Evolutionary conservation across 2,113 vertebrate genomes (phyloP), one percentile per base, ranked within the genome.

Genomic region (Phoenicopterus ruber): DNA sequence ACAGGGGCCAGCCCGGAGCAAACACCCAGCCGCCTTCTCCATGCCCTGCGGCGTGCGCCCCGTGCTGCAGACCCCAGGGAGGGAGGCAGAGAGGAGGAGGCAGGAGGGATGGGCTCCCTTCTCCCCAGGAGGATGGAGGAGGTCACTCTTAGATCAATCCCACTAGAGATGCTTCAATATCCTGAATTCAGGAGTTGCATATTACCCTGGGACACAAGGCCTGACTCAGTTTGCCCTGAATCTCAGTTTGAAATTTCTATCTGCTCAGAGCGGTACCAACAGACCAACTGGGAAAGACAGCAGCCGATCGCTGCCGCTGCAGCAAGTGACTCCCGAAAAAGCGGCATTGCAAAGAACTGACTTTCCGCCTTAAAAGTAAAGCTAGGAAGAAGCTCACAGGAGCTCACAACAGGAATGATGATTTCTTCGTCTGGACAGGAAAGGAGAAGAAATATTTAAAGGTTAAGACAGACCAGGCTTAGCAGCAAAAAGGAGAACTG

Each of bases 1-100:
- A 18, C 0, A 0, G 31, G 29, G 11, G 3, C 29, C 42, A 58
- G 71, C 7, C 67, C 0, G 2, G 40, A 72, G 65, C 58, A 71
- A 78, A 58, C 49, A 52, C n/a, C 29, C n/a, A 31, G 29, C 11
- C 2, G 2, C 55, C 58, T 52, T 58, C 76, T n/a, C 12, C 29
- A 1, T 9, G 49, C 17, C 78, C 71, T 59, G 44, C 57, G 57
- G 72, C 0, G 3, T 13, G 62, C 79, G 19, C 11, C n/a, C 73
- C 0, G 0, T 10, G 54, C 57, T 73, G 58, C 77, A 66, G 32
- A 83, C 5, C 21, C 59, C 34, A 10, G 49, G 25, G 32, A 52
- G 73, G 17, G 21, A 57, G 61, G 24, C 7, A 15, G 55, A 20
- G 36, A 72, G 73, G 21, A 89, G 54, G 49, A 38, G 31, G 71